Conservation (phyloP, 2,113 vertebrate genomes). For the Cettia cetti region DNA sequence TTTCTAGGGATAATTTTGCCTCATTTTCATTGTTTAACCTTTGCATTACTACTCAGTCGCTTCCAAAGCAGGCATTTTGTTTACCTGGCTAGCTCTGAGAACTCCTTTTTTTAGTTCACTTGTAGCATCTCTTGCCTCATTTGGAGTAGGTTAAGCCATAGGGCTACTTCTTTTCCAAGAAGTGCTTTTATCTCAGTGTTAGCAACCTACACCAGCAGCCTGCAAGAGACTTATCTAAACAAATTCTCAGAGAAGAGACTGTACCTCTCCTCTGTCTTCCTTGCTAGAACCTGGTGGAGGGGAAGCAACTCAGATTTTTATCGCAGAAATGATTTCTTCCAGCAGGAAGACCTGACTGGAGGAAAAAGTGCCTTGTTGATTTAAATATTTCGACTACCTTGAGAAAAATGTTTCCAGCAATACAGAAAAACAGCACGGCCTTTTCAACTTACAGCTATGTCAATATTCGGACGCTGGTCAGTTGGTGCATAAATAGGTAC, state of each 20-base stretch:
- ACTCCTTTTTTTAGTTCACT: not conserved
- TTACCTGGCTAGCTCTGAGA: not conserved
- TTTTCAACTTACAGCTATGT: not conserved
- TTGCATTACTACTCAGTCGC: not conserved
- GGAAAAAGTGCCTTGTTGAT: accelerated
- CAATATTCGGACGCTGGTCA: not conserved
- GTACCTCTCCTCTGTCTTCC: not conserved
- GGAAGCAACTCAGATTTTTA: not conserved
- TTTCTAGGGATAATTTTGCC: not conserved
- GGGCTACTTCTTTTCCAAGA: not conserved
- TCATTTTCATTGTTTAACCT: not conserved
- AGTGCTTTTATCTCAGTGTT: not conserved
- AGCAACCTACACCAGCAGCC: not conserved
- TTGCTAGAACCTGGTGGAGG: not conserved
- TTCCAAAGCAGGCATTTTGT: not conserved
- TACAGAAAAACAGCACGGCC: not conserved
- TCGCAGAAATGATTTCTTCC: not conserved
- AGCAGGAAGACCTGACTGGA: not conserved
- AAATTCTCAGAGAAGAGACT: not conserved
- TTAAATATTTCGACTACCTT: not conserved
- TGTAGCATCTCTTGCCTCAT: not conserved
- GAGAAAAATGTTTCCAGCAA: not conserved
- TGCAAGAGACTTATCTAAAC: not conserved
- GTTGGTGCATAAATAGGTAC: not conserved
- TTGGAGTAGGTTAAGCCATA: not conserved